These are phyloP conservation scores for Garrulus glandarius DNA, from an alignment of 2,797 vertebrate genomes.

Conservation along the genomic window DNA sequence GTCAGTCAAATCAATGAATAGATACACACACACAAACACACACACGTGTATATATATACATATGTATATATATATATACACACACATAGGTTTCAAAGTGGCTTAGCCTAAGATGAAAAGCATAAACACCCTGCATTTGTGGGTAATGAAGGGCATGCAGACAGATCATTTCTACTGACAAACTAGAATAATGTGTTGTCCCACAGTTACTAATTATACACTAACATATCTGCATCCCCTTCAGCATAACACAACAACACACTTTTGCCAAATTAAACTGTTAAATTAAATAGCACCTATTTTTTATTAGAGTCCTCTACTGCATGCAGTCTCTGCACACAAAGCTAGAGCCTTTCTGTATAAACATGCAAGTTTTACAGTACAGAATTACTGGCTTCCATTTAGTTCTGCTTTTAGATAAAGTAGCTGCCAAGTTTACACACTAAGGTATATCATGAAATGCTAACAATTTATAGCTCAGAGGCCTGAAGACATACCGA, in stretches of 20 bases:
- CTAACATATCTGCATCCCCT: background rate
- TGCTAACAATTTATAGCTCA: background rate
- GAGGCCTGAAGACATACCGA: background rate
- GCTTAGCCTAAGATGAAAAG: background rate
- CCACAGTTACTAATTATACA: background rate
- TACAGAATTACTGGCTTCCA: background rate
- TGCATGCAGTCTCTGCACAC: background rate
- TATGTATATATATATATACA: fast-evolving
- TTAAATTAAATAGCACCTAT: background rate
- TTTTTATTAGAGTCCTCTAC: background rate
- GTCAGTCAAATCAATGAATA: background rate
- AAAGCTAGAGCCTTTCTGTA: background rate
- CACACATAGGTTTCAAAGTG: background rate
- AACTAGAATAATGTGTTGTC: background rate
- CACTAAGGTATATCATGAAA: background rate
- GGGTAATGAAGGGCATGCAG: background rate
- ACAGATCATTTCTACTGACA: background rate
- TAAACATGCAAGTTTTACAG: background rate
- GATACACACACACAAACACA: background rate
- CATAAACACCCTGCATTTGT: background rate
- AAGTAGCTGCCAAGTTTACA: background rate
- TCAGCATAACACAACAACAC: background rate
- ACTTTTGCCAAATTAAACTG: background rate
- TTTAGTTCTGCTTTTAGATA: background rate
- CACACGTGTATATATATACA: background rate